Evolutionary conservation across 2,797 vertebrate species (phyloP), one percentile per base, ranked within the genome.

Genomic region (Alectoris magna): DNA sequence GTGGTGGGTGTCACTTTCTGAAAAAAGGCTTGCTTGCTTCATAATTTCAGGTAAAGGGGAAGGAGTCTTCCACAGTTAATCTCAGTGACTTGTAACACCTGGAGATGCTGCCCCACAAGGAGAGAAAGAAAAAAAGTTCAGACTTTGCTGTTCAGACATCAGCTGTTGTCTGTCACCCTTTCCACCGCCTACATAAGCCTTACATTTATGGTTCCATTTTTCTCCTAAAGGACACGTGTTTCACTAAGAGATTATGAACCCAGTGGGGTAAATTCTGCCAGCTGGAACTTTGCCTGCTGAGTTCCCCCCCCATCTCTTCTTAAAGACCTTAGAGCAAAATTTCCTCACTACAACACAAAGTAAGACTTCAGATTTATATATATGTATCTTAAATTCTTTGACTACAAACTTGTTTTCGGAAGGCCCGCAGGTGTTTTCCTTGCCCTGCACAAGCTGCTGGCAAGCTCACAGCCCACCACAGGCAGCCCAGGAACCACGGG

Each of bases 401-500:
- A n/a, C 58, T 79, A 21, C 41, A 73, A 55, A 56, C 21, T 88
- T 88, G 43, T 48, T 82, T 80, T 90, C 26, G 80, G 44, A 87
- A 69, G 26, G 39, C 67, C 43, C 49, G 36, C 46, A 76, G 29
- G 29, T 93, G 56, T 76, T 91, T 94, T 92, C 31, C 48, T 79
- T 88, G 48, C 44, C 39, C 34, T 38, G 77, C 41, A 90, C 29
- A 59, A 84, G 29, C 36, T 44, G 84, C 14, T 0, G 0, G 18
- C 39, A 75, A 46, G 62, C 16, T n/a, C 46, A 62, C 11, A 95
- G 58, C 18, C 78, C 78, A 90, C 31, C 81, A 92, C 91, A 94
- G 91, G 44, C 85, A 78, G 91, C 68, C 36, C 71, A 79, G 71
- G 68, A 83, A 95, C 89, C 93, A 95, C 79, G 36, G 72, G 41